phyloP scores from a whole-genome alignment of 2,888 invertebrate species.

The Spodoptera littoralis region DNA sequence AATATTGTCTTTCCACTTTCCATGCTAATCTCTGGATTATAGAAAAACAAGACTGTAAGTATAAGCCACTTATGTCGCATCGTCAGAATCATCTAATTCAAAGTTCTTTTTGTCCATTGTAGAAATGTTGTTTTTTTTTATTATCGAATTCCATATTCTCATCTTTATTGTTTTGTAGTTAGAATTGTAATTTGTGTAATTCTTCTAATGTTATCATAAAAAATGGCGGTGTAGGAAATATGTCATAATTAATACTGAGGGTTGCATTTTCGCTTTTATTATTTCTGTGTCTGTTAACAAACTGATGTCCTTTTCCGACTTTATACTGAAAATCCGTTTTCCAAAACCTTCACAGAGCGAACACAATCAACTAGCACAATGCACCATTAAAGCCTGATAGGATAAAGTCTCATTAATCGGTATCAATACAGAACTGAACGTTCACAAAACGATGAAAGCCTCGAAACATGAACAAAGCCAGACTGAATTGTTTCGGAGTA shows the following conservation, averaged over 20 bases:
- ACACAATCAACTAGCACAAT: too few species aligned
- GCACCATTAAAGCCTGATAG: too few species aligned
- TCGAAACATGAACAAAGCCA: background rate
- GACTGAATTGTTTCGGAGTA: constrained; percentile 18
- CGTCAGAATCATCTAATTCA: constrained; percentile 17
- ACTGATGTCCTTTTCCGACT: too few species aligned
- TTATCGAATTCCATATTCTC: background rate
- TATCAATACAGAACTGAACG: background rate
- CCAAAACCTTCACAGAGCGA: too few species aligned
- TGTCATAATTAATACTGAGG: too few species aligned
- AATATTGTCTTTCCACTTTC: constrained; percentile 51
- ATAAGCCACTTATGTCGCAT: constrained; percentile 22
- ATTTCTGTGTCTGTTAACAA: too few species aligned
- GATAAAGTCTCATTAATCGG: too few species aligned
- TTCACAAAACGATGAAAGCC: constrained; percentile 2
- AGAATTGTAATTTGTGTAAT: too few species aligned
- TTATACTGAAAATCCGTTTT: too few species aligned
- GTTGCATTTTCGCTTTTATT: too few species aligned
- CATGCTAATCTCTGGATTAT: constrained; percentile 55
- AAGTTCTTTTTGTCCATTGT: constrained; percentile 6
- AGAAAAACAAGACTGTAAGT: constrained; percentile 60
- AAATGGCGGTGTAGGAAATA: too few species aligned
- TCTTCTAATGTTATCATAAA: too few species aligned
- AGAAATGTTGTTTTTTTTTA: background rate
- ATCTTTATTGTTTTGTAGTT: background rate